Evolutionary conservation across 2,113 vertebrate genomes (phyloP).

Genomic region (Nothocercus nigrocapillus): DNA sequence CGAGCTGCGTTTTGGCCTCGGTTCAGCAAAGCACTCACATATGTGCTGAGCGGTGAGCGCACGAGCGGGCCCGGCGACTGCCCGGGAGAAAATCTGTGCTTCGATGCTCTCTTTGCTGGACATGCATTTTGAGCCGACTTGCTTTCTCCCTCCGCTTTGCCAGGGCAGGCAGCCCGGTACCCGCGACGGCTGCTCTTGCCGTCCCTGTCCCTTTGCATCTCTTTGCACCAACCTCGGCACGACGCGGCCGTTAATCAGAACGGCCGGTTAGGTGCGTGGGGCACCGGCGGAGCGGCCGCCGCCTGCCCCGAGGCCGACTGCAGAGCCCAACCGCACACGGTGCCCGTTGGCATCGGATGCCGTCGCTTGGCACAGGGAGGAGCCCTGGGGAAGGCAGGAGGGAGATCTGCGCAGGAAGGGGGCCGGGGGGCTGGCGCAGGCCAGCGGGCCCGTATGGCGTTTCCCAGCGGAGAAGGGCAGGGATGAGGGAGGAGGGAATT

Average conservation of each 20-base stretch:
- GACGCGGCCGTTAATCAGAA: not conserved
- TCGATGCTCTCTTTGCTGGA: not conserved
- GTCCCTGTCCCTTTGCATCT: fast-evolving
- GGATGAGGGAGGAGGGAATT: not conserved
- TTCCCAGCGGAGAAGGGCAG: not conserved
- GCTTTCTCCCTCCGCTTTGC: not conserved
- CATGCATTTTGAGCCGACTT: not conserved
- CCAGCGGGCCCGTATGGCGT: not conserved
- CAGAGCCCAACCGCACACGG: not conserved
- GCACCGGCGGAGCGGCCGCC: not conserved
- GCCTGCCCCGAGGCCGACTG: no score
- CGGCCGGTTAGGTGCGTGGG: not conserved
- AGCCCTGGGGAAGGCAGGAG: not conserved
- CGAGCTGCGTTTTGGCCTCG: not conserved
- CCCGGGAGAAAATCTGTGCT: not conserved
- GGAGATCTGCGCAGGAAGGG: not conserved
- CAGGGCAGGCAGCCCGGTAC: not conserved
- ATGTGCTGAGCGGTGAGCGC: not conserved
- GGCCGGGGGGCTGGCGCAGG: not conserved
- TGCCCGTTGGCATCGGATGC: no score
- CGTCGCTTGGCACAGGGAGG: not conserved
- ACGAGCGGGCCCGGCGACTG: fast-evolving
- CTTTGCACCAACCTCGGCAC: not conserved
- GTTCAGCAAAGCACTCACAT: not conserved
- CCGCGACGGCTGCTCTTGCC: not conserved